Evolutionary conservation across 2,888 invertebrate species (phyloP), one percentile per base, ranked within the genome.

Genomic region (Ormyrus labotus): DNA sequence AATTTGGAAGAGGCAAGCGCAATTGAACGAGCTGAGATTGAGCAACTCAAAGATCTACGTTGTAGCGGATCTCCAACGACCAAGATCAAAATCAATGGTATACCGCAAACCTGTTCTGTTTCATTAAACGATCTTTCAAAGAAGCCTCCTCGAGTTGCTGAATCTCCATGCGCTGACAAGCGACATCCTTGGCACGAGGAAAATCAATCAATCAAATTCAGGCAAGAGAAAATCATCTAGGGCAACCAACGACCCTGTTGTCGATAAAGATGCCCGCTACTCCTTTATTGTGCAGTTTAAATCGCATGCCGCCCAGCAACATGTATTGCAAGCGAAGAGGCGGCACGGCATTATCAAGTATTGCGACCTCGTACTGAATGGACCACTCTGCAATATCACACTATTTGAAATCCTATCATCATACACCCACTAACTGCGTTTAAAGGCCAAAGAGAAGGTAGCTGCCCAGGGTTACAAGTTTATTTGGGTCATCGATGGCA

Each of bases 281-380:
- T 48, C 71, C 3, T 13, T 71, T 60, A 5, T 71, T 13, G 11
- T 60, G 58, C 0, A 71, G 47, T 71, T 71, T 55, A 71, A 64
- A n/a, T 64, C 64, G 34, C 45, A 61, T 45, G 34, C 6, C 45
- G 11, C 47, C 45, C 9, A 10, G 2, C 61, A 61, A 9, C 50
- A 64, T 48, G 50, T 64, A 2, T 13, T 64, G 1, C 48, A 64
- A 48, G n/a, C 48, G 11, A 64, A 64, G n/a, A 47, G 64, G 10
- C 47, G 48, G 13, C n/a, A 48, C 13, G 64, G 64, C 13, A n/a
- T 48, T 10, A 9, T 64, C 48, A 64, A 64, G 11, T 50, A 5
- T 11, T 48, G n/a, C 5, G 48, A 64, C 48, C n/a, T 64, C 6
- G 7, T 64, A 4, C 4, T 1, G 1, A 4, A 4, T 1, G 50